Evolutionary conservation across 2,797 vertebrate species (phyloP), one percentile per base, ranked within the genome.

Genomic region (Xenentodon cancila): DNA sequence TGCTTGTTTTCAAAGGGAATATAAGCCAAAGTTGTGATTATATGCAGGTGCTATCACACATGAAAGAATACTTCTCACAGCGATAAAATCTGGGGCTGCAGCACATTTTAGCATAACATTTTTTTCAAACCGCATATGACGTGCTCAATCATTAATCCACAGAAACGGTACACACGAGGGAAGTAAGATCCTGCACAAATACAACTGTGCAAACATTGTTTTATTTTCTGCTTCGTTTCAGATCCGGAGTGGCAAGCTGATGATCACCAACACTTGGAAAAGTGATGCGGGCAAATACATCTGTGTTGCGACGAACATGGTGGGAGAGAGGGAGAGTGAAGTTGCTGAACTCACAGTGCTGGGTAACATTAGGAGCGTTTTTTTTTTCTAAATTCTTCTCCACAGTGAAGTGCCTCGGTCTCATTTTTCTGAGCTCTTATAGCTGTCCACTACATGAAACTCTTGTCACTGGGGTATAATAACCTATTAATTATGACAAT

Each of bases 231-330:
- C 51, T 79, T 59, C 57, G 17, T 62, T 90, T 71, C n/a, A 98
- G 97, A 97, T 97, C 70, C 95, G 97, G 89, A 94, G 96, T 59
- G 96, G 96, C 62, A 98, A 98, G 73, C 95, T 98, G 75, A 98
- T 98, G 97, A 97, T 98, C 84, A 97, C 97, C 18, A 97, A 96
- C 53, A 96, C 94, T 12, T 94, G 94, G 82, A 98, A 98, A 87
- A 96, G 93, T 0, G 97, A 98, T 17, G 96, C 96, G 3, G 97
- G 97, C 17, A 97, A 97, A 83, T 98, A 98, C 0, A 95, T 97
- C 52, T 98, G 96, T 18, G 95, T 98, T 57, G 96, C 96, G 43
- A 98, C 97, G 73, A 98, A 98, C 77, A 98, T 98, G 97, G 95
- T 98, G 64, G 97, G 96, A 53, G 95, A 97, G 80, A 90, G 97